Base-by-base conservation (phyloP, 2,888 invertebrate genomes). In the Elegia similella region DNA sequence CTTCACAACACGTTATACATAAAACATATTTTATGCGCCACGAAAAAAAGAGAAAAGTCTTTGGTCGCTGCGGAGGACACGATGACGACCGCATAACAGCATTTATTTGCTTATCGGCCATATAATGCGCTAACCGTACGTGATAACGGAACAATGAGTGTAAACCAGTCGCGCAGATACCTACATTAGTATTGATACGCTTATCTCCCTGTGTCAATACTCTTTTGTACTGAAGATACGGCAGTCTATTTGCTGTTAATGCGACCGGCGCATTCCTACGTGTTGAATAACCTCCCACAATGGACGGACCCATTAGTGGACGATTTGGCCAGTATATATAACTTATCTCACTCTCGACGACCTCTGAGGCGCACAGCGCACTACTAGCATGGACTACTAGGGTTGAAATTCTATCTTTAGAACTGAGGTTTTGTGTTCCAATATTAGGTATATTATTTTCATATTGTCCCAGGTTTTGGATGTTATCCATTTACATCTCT, bases 101-200 rank as follows among this genome's bases (percentile, higher is more conserved):
- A 80, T 83, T 82, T 87, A 81, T 88, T 86, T 88, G 82, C 86
- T 89, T 89, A 89, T 89, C 88, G 83, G 82, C 71, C 80, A 78
- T 73, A 81, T 86, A 87, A 88, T 83, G 83, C 82, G 82, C 81
- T 82, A 85, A 84, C 86, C 83, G 82, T 80, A 82, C 73, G 70
- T 76, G 88, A 90, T 88, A 89, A 89, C 83, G 82, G 85, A 82
- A 88, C 88, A 88, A 88, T 88, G 85, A 83, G 84, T 82, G 81
- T 86, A 83, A 79, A 82, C 80, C 83, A 77, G 77, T 73, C 80
- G 66, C 79, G 66, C 76, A 80, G 81, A 84, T 80, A 84, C 78
- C 67, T 77, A 82, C 84, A 85, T 86, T 82, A 84, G 82, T 84
- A 82, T 74, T 82, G 88, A 89, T 88, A 89, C 68, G 82, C 82